These are phyloP conservation scores for Alitta virens DNA, from an alignment of 2,888 invertebrate species.

Conservation along the genomic window DNA sequence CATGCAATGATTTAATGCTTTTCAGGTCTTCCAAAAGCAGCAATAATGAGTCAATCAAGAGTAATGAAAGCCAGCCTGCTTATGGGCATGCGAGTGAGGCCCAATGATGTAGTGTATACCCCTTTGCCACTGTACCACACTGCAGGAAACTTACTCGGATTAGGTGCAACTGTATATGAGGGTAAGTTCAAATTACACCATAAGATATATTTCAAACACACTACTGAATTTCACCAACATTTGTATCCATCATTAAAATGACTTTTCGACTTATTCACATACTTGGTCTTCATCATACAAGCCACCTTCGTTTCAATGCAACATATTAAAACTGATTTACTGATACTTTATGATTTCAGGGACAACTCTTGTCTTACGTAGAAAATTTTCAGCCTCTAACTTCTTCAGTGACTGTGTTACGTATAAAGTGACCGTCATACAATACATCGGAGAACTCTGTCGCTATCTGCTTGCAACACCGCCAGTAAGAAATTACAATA, in stretches of 20 bases:
- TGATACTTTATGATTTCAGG: conserved; percentile 58
- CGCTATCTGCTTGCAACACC: conserved; percentile 58
- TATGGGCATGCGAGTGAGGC: neutral
- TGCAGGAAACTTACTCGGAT: conserved; percentile 80
- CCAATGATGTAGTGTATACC: conserved; percentile 76
- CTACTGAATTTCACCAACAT: no score
- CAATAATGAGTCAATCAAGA: conserved; percentile 80
- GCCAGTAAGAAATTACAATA: conserved; percentile 34
- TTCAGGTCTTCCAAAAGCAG: conserved; percentile 65
- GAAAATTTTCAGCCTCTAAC: conserved; percentile 87
- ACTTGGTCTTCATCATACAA: no score
- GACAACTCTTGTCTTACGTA: conserved; percentile 75
- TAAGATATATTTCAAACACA: no score
- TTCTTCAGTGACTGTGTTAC: conserved; percentile 89
- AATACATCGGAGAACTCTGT: conserved; percentile 61
- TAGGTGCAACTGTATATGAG: conserved; percentile 60
- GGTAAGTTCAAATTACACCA: neutral
- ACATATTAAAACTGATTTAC: no score
- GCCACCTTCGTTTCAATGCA: no score
- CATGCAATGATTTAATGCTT: no score
- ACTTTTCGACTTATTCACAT: no score
- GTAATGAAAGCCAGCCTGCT: conserved; percentile 24
- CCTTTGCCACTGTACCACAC: conserved; percentile 93
- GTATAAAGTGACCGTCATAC: conserved; percentile 82
- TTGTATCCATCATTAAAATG: no score